Evolutionary conservation across 2,888 invertebrate genomes (phyloP).

Genomic region (Athripsodes cinereus): DNA sequence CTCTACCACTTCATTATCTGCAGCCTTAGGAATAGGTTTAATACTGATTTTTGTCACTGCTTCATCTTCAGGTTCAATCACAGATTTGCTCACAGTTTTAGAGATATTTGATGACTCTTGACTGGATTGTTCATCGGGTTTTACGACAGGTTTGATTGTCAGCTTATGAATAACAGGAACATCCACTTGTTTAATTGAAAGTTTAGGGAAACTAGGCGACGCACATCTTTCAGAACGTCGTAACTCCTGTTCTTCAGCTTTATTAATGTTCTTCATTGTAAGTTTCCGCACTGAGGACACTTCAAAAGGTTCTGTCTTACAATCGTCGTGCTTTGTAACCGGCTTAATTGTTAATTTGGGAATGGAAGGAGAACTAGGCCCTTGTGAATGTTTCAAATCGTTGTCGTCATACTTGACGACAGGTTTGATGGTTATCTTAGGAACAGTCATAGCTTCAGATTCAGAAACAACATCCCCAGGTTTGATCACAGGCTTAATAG

Average conservation of each 20-base stretch:
- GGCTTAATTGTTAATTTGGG: conserved; percentile 53
- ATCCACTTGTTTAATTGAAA: background rate
- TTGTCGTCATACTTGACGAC: conserved; percentile 29
- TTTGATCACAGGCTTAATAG: conserved; percentile 27
- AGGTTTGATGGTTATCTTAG: conserved; percentile 40
- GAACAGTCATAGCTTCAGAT: conserved; percentile 33
- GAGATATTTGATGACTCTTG: background rate
- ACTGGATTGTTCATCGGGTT: conserved; percentile 25
- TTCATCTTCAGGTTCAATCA: background rate
- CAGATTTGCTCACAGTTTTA: background rate
- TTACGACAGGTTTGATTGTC: conserved; percentile 19
- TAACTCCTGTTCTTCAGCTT: conserved; percentile 3
- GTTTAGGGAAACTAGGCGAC: background rate
- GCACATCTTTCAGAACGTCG: background rate
- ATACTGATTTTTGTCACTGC: conserved; percentile 27
- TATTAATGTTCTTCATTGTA: conserved; percentile 31
- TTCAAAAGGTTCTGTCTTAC: conserved; percentile 12
- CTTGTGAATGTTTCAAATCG: conserved; percentile 22
- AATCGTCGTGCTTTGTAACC: conserved; percentile 45
- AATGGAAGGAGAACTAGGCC: conserved; percentile 29
- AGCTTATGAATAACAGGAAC: background rate
- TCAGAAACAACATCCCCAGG: conserved; percentile 10
- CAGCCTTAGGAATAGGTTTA: conserved; percentile 22
- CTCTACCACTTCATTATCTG: conserved; percentile 10
- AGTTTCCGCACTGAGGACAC: conserved; percentile 36